Evolutionary conservation across 2,888 invertebrate species (phyloP).

Genomic region (Cremastinae sp.): DNA sequence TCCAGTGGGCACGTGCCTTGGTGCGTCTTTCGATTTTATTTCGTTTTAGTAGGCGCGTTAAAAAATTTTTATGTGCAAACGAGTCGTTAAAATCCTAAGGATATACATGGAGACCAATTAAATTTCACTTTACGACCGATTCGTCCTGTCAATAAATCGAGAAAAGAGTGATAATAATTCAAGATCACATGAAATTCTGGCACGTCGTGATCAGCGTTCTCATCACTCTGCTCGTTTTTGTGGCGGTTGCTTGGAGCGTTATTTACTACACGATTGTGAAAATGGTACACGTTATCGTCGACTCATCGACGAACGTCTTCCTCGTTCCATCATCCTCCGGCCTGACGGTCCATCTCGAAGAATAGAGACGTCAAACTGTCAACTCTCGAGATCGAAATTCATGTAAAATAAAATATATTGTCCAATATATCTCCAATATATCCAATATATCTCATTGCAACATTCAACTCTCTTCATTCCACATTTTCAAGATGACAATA

Average conservation of each 20-base stretch:
- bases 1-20: no score
- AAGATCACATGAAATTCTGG: conserved; percentile 55
- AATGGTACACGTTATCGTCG: conserved; percentile 59
- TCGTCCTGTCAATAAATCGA: background rate
- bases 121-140: background rate
- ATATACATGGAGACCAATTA: no score
- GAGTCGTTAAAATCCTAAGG: no score
- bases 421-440: background rate
- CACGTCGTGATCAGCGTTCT: conserved; percentile 46
- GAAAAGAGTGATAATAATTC: background rate
- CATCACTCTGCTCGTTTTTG: conserved; percentile 38
- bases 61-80: background rate
- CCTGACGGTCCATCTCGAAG: conserved; percentile 43
- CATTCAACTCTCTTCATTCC: no score
- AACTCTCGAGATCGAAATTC: conserved; percentile 2
- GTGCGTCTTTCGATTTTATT: no score
- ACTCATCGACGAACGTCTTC: conserved; percentile 44
- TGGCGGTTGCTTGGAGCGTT: conserved; percentile 56
- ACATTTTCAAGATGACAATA: no score
- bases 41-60: background rate
- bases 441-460: no score
- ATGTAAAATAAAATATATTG: background rate
- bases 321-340: conserved; percentile 56
- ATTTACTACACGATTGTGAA: conserved; percentile 59
- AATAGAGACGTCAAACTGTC: conserved; percentile 2